These are phyloP conservation scores for Drosophila ananassae DNA, from an alignment of 1,140 invertebrate species.

Conservation along the genomic window DNA sequence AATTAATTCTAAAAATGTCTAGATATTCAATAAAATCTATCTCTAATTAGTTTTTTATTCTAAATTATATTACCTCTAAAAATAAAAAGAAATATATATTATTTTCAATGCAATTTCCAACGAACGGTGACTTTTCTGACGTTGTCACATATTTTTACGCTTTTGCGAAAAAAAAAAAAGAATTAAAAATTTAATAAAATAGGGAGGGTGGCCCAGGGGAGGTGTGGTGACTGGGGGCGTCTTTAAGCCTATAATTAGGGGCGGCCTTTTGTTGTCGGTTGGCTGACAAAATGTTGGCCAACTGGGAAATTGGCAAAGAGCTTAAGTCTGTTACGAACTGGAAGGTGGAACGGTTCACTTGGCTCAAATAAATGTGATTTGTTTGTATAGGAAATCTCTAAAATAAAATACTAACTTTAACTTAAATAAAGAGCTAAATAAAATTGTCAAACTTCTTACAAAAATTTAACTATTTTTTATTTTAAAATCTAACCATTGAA, in stretches of 20 bases:
- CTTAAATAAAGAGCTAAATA: no score
- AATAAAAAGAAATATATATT: not conserved
- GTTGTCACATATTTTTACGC: slow-evolving; percentile 79
- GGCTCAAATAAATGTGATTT: not conserved
- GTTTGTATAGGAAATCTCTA: no score
- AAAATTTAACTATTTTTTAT: no score
- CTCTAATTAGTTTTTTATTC: no score
- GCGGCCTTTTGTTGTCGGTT: slow-evolving; percentile 65
- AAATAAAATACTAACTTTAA: no score
- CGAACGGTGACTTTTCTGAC: slow-evolving; percentile 47
- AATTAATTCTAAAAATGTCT: no score
- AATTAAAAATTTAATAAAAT: slow-evolving; percentile 24
- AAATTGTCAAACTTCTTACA: no score
- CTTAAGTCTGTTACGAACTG: slow-evolving; percentile 1
- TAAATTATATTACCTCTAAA: not conserved
- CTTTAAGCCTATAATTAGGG: slow-evolving; percentile 63
- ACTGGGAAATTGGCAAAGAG: slow-evolving; percentile 49
- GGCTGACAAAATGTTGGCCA: slow-evolving; percentile 70
- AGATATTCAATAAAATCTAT: no score
- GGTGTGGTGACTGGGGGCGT: not conserved
- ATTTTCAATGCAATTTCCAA: not conserved
- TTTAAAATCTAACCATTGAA: no score
- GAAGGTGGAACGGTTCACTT: not conserved
- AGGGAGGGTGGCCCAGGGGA: not conserved
- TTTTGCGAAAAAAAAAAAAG: slow-evolving; percentile 50